These are phyloP conservation scores for Periophthalmodon schlosseri DNA, from an alignment of 2,113 vertebrate genomes.

Conservation along the genomic window DNA sequence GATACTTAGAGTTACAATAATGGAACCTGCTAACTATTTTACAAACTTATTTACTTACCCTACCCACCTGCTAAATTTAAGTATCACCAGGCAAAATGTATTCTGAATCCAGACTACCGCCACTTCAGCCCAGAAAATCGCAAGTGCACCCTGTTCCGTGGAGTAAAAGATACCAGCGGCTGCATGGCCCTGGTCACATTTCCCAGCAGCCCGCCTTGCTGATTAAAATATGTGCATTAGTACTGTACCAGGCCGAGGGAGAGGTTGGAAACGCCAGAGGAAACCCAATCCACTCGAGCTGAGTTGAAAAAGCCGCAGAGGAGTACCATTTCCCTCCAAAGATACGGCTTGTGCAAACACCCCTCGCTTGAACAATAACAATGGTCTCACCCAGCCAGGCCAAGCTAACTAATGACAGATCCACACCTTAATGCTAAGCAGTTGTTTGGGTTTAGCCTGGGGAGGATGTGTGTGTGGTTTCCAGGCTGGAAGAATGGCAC, in stretches of 20 bases:
- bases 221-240: conserved; percentile 65
- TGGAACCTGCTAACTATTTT: background rate
- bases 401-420: conserved; percentile 77
- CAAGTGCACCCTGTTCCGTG: conserved; percentile 10
- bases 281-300: conserved; percentile 58
- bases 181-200: conserved; percentile 37
- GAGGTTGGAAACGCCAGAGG: conserved; percentile 43
- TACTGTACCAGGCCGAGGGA: conserved; percentile 22
- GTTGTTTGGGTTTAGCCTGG: conserved; percentile 66
- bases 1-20: background rate
- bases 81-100: background rate
- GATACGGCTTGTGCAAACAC: conserved; percentile 77
- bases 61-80: background rate
- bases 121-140: conserved; percentile 1
- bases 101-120: background rate
- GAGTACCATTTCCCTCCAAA: conserved; percentile 66
- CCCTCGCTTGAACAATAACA: conserved; percentile 72
- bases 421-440: conserved; percentile 75
- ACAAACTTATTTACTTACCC: background rate
- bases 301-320: conserved; percentile 67
- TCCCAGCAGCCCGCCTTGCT: conserved; percentile 45
- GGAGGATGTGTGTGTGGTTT: conserved; percentile 26
- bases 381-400: conserved; percentile 64
- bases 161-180: conserved; percentile 25
- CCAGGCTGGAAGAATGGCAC: conserved; percentile 25